A percentile compares a stretch with the other conserved stretches of the same genome.
These are phyloP conservation scores for Athripsodes cinereus DNA, from an alignment of 2,888 invertebrate genomes.

Conservation along the genomic window DNA sequence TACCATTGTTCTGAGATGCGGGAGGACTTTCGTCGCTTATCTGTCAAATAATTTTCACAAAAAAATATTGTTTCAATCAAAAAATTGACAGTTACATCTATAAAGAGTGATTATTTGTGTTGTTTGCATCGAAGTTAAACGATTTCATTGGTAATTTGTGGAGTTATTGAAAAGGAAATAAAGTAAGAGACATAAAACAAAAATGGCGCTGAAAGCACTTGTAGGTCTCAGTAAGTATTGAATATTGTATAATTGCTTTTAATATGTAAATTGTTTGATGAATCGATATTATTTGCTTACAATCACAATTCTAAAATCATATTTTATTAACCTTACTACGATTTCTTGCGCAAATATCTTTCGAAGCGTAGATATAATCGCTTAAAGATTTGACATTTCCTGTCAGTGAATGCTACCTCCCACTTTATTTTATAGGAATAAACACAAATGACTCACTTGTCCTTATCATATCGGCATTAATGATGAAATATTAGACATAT, in stretches of 20 bases:
- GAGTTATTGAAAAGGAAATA: too few species aligned
- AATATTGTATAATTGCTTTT: slow-evolving; percentile 5
- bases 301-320: not conserved
- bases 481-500: too few species aligned
- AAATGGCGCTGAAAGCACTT: slow-evolving; percentile 82
- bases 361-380: not conserved
- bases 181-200: slow-evolving; percentile 32
- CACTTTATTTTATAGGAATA: slow-evolving; percentile 1
- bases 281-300: not conserved
- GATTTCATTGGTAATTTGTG: too few species aligned
- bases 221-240: slow-evolving; percentile 78
- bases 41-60: not conserved
- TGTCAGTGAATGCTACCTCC: slow-evolving; percentile 7
- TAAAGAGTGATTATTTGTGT: too few species aligned
- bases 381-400: slow-evolving; percentile 17
- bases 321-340: too few species aligned
- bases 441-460: too few species aligned
- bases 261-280: not conserved
- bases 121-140: too few species aligned
- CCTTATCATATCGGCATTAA: too few species aligned
- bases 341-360: too few species aligned
- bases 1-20: not conserved
- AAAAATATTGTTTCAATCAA: not conserved
- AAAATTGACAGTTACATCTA: too few species aligned
- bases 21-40: not conserved